These are phyloP conservation scores for Ectropis grisescens DNA, from an alignment of 1,140 invertebrate species.

Conservation along the genomic window DNA sequence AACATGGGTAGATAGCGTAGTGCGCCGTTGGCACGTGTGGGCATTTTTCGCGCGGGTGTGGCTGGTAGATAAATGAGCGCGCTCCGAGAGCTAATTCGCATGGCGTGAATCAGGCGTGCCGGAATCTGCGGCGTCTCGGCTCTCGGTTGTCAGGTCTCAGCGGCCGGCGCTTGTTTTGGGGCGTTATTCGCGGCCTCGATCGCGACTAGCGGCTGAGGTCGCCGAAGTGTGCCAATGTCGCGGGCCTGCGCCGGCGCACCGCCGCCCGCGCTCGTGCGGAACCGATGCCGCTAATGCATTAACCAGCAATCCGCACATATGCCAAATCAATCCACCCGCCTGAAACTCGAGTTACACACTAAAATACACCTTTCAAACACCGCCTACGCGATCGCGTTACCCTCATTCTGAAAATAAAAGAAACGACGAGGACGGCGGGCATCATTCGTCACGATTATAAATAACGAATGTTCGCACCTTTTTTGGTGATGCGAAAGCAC, in stretches of 20 bases:
- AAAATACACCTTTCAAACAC: too few relatives aligned
- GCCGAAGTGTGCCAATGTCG: slow-evolving; percentile 65
- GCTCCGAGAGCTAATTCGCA: slow-evolving; percentile 21
- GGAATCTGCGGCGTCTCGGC: too few relatives aligned
- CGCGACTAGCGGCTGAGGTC: slow-evolving; percentile 46
- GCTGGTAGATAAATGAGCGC: slow-evolving; percentile 18
- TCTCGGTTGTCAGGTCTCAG: slow-evolving; percentile 30
- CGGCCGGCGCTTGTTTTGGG: slow-evolving; percentile 39
- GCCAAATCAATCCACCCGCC: too few relatives aligned
- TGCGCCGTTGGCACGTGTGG: slow-evolving; percentile 35
- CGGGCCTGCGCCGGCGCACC: slow-evolving; percentile 23
- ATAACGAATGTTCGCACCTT: slow-evolving; percentile 61
- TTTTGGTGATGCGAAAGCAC: slow-evolving; percentile 62
- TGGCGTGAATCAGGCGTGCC: slow-evolving; percentile 50
- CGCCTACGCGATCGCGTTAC: slow-evolving; percentile 38
- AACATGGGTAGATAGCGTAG: slow-evolving; percentile 1
- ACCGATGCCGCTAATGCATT: slow-evolving; percentile 23
- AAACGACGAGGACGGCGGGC: slow-evolving; percentile 25
- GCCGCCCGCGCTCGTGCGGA: slow-evolving; percentile 45
- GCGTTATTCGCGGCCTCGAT: slow-evolving; percentile 52
- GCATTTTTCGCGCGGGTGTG: slow-evolving; percentile 24
- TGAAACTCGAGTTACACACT: too few relatives aligned
- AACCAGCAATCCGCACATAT: too few relatives aligned
- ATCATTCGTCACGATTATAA: slow-evolving; percentile 55
- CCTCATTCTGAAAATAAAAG: slow-evolving; percentile 42